These are phyloP conservation scores for Zygaena filipendulae DNA, from an alignment of 2,888 invertebrate species.

Conservation along the genomic window DNA sequence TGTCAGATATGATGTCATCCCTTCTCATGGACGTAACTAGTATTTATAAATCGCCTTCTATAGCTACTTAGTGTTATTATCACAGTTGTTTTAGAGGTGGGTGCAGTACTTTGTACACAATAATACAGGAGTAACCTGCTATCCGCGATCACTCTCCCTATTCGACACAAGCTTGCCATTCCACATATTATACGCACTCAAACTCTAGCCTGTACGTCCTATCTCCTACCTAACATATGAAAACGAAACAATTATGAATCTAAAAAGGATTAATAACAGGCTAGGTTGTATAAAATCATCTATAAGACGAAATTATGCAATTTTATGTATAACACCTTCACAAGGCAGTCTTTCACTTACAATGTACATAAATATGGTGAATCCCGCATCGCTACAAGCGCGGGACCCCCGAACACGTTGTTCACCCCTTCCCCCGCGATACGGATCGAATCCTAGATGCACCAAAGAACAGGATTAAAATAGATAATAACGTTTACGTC, in stretches of 20 bases:
- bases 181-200: conserved; percentile 41
- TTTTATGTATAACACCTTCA: conserved; percentile 47
- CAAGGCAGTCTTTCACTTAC: conserved; percentile 61
- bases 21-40: conserved; percentile 68
- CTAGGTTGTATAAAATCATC: conserved; percentile 45
- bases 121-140: conserved; percentile 60
- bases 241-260: too few relatives aligned
- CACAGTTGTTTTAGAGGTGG: conserved; percentile 71
- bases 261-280: too few relatives aligned
- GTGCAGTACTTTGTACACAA: conserved; percentile 69
- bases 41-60: conserved; percentile 69
- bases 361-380: conserved; percentile 64
- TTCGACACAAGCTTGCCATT: conserved; percentile 43
- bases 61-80: conserved; percentile 71
- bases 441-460: too few relatives aligned
- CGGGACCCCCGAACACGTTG: conserved; percentile 54
- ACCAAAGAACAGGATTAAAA: too few relatives aligned
- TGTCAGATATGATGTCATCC: conserved; percentile 71
- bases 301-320: conserved; percentile 55
- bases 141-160: conserved; percentile 43
- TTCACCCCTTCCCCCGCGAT: conserved; percentile 58
- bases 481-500: conserved; percentile 67
- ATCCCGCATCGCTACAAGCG: conserved; percentile 41
- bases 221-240: conserved; percentile 28
- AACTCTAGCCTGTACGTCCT: conserved; percentile 35